Conservation (phyloP, 2,113 vertebrate genomes). For the Melanerpes formicivorus region DNA sequence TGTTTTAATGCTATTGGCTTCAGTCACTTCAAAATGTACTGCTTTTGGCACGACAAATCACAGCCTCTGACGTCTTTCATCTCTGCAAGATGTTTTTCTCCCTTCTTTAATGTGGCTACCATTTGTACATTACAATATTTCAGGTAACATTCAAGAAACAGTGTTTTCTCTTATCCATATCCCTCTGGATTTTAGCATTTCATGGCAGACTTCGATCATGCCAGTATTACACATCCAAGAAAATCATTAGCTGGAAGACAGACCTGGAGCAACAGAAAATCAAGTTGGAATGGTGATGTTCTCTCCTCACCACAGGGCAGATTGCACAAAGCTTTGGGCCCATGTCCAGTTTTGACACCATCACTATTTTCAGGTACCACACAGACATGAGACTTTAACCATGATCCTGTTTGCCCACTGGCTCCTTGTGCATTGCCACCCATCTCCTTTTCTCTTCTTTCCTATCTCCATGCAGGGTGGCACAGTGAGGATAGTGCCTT, state of each 20-base stretch:
- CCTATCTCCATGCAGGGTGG: background rate
- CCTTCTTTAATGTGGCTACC: constrained; percentile 3
- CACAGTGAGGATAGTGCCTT: background rate
- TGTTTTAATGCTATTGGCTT: background rate
- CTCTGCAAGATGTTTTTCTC: background rate
- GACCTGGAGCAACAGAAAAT: background rate
- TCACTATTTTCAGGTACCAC: rapidly evolving
- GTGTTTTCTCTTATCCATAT: background rate
- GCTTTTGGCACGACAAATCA: background rate
- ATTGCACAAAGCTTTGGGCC: background rate
- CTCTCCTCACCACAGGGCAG: background rate
- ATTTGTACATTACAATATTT: constrained; percentile 42
- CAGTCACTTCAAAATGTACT: background rate
- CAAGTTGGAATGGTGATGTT: background rate
- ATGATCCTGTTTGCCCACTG: rapidly evolving
- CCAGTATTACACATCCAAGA: rapidly evolving
- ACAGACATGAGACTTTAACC: rapidly evolving
- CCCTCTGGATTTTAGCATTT: background rate
- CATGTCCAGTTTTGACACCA: rapidly evolving
- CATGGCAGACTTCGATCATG: background rate
- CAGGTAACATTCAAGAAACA: background rate
- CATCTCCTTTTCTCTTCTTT: background rate
- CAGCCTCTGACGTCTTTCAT: background rate
- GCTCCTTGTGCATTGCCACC: background rate
- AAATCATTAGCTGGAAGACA: background rate